Evolutionary conservation across 37 sponge, comb jelly and placozoan species (phyloP), one percentile per base, ranked within the genome.

Genomic region (Mnemiopsis leidyi): DNA sequence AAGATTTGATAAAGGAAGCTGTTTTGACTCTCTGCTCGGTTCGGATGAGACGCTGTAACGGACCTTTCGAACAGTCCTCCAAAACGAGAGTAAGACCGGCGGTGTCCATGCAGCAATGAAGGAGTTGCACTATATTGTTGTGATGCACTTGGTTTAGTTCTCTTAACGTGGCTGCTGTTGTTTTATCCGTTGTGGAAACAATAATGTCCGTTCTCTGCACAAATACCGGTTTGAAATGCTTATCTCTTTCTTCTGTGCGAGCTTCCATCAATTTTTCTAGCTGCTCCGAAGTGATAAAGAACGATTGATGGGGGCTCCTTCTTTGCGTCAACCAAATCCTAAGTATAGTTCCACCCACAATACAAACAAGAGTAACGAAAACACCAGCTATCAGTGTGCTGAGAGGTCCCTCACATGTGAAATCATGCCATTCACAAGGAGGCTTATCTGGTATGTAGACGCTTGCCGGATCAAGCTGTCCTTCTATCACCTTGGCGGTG

Each of bases 31-130:
- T 39, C 28, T 20, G 25, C 48, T 85, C 90, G 29, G 90, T 40
- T 20, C 48, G 26, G 39, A 85, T 85, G 0, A 85, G 90, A 39
- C 39, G 48, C 61, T 85, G 61, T 7, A 85, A 37, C 26, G 25
- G 32, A 23, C 90, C 90, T 26, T 40, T 38, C 24, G 90, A 28
- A 39, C 90, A 85, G 16, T n/a, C n/a, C 90, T 85, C 90, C 25
- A 33, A 13, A 3, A 85, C 48, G 24, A 85, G 24, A 0, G 36
- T 37, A 0, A 85, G 39, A 9, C 61, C 90, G 25, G 90, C 33
- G 18, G 32, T 77, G 1, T 31, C 79, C 36, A 32, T 21, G 36
- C 79, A 77, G 36, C 79, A 77, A 36, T 77, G 79, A 18, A 77
- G 26, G 18, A 77, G 36, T 36, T 77, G 32, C 35, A 85, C 90